Evolutionary conservation across 92 coral and sea anemone species (phyloP), one percentile per base, ranked within the genome.

Genomic region (Pocillopora meandrina): DNA sequence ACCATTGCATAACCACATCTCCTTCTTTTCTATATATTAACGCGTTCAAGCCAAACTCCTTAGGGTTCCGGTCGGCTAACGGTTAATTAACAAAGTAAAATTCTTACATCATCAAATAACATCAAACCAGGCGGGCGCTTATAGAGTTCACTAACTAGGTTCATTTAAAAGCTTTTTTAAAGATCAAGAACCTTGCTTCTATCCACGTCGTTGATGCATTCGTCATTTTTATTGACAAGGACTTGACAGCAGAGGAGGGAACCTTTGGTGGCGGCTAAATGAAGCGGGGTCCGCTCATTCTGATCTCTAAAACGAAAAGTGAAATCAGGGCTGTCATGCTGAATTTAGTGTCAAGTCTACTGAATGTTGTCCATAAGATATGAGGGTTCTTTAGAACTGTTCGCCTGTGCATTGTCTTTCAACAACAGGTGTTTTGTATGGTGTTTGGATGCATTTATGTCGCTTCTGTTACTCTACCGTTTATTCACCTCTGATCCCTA

Each of bases 261-360:
- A 18, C 94, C 94, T 62, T 85, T 91, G 31, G n/a, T 19, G 47
- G 94, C 94, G 23, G 94, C 94, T 18, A 84, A 74, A 61, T 91
- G 94, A 42, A 91, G 91, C 20, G 94, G 90, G 12, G 94, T 91
- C 19, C 88, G 61, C 12, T 83, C 87, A 56, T 2, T 56, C 68
- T 85, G 90, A 82, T 91, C 94, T 52, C 94, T 91, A 61, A 21
- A 55, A 33, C 59, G 58, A 52, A 19, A 66, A 68, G 6, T 21
- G 17, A 57, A 26, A 5, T n/a, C 12, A 2, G 49, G 9, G 52
- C 52, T 42, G 52, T 42, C 47, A 16, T 67, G 5, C 31, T 12
- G 59, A 17, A 6, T 49, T 33, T 4, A 11, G 21, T 12, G 11
- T 23, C 26, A 74, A 42, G 60, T 47, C 20, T 70, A 23, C 6